These are phyloP conservation scores for Drosophila borealis DNA, from an alignment of 2,888 invertebrate genomes.

Conservation along the genomic window DNA sequence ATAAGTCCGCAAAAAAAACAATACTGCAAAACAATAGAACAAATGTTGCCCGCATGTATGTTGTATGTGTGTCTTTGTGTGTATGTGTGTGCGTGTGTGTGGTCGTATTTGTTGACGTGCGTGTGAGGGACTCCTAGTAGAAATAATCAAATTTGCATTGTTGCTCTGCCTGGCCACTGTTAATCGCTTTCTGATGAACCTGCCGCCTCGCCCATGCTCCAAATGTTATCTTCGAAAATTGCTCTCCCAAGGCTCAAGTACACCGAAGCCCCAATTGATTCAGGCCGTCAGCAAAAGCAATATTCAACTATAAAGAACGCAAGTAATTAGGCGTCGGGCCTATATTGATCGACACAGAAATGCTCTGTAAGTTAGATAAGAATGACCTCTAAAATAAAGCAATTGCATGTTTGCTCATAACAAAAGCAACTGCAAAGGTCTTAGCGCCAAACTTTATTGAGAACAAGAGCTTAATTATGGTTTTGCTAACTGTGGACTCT, in stretches of 20 bases:
- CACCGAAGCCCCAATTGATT: not conserved
- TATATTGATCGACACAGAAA: not conserved
- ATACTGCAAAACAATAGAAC: conserved; percentile 40
- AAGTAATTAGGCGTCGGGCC: conserved; percentile 13
- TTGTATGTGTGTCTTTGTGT: conserved; percentile 17
- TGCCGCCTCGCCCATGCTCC: conserved; percentile 22
- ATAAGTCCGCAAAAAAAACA: conserved; percentile 60
- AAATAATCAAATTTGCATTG: conserved; percentile 72
- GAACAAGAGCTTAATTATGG: not conserved
- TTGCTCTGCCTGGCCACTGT: conserved; percentile 16
- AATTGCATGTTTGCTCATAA: not conserved
- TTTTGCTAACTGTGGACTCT: not conserved
- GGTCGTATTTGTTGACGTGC: conserved; percentile 17
- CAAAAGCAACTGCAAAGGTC: not conserved
- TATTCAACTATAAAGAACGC: not conserved
- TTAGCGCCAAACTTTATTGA: not conserved
- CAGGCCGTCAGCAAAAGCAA: conserved; percentile 2
- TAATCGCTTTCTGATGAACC: conserved; percentile 59
- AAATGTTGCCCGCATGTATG: conserved; percentile 41
- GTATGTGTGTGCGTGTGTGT: not conserved
- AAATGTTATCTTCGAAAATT: conserved; percentile 25
- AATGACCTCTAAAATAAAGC: too few relatives aligned
- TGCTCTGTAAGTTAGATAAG: not conserved
- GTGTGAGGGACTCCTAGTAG: conserved; percentile 30
- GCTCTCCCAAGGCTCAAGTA: not conserved